Evolutionary conservation across 2,113 vertebrate genomes (phyloP).

Genomic region (Columbina picui): DNA sequence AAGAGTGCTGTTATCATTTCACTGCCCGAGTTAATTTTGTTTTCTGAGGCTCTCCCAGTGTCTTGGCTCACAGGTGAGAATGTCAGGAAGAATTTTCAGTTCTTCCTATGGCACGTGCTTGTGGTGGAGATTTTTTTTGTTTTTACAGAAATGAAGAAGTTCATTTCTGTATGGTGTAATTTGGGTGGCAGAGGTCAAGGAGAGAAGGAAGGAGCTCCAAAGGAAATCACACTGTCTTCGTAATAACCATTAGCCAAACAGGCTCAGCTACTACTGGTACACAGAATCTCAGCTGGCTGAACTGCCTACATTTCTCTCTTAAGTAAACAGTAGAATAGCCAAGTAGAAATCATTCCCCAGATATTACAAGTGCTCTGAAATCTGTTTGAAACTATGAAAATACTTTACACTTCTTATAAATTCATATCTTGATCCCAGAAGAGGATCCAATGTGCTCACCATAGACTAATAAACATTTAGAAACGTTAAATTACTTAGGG

Average conservation of each 20-base stretch:
- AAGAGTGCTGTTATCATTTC: background rate
- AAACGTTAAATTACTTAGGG: slow-evolving; percentile 67
- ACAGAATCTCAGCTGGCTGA: background rate
- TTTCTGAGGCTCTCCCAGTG: background rate
- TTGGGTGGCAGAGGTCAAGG: background rate
- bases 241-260: background rate
- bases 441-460: slow-evolving; percentile 30
- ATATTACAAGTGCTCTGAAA: slow-evolving; percentile 40
- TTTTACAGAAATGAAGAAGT: background rate
- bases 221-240: background rate
- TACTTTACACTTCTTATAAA: slow-evolving; percentile 46
- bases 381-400: slow-evolving; percentile 56
- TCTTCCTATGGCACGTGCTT: background rate
- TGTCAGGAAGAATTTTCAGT: background rate
- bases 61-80: background rate
- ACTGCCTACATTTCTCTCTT: slow-evolving; percentile 18
- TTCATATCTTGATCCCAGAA: slow-evolving; percentile 61
- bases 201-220: background rate
- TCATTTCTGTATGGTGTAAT: background rate
- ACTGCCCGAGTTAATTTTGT: background rate
- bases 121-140: background rate
- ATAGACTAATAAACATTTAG: slow-evolving; percentile 69
- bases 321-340: slow-evolving; percentile 52
- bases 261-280: background rate
- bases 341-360: slow-evolving; percentile 51